Base-by-base conservation (phyloP, 2,797 vertebrate species). In the Simalia tracyae region DNA sequence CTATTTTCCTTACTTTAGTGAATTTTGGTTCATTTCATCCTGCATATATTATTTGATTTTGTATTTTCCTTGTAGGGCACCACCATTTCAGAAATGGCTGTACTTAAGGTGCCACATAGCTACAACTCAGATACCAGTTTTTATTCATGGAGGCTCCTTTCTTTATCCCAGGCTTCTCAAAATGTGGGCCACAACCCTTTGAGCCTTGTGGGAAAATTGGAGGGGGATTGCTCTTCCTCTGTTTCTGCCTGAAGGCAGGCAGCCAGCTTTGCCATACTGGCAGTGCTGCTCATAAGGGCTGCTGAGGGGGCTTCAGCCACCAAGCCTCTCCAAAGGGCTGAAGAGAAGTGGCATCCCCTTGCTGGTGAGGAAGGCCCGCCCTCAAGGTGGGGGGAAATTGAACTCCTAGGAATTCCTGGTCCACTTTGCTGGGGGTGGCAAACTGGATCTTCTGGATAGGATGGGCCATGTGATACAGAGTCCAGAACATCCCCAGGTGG, bases 1-100 rank as follows among this genome's bases (percentile, higher is more conserved):
- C 97, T 97, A 97, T 97, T 97, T 97, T 97, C 95, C 95, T 97
- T 97, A 96, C 97, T 97, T 94, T 93, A 91, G 93, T 97, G 97
- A 97, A 98, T 96, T 97, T 97, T 97, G 97, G 95, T 96, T 97
- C 95, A 96, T 95, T 97, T 97, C 94, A 96, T 97, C 95, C 94
- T 95, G 96, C 94, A 93, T 97, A 95, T 93, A 97, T 96, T 96
- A 96, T 93, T 90, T 72, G 94, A 93, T 95, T 95, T 95, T 96
- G 93, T 96, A 96, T 96, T 97, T 96, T 97, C 95, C 94, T 97
- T 95, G 95, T 97, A 96, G 96, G 96, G 95, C 95, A 95, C 96
- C 95, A 95, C 94, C 92, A 91, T 88, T 95, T 96, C 96, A 95
- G 96, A 97, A 96, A 97, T 95, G 88, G 92, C 94, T 0, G 46